Percentiles rank a stretch among this genome's conserved stretches.
Conservation (phyloP, 2,797 vertebrate genomes). For the Pangasius sanitwongsei region DNA sequence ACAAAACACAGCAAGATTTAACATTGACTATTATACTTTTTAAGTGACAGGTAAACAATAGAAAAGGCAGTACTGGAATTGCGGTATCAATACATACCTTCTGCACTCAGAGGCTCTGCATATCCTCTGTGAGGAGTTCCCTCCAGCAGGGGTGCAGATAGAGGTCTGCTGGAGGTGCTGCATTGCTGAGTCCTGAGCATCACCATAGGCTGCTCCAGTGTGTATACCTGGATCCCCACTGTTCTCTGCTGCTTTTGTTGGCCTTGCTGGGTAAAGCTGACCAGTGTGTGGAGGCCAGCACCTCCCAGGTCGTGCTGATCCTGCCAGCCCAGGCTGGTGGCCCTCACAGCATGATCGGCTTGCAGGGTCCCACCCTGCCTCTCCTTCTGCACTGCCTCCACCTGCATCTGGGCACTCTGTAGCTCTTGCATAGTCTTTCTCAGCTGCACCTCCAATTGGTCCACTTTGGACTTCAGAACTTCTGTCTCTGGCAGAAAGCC, state of each 20-base stretch:
- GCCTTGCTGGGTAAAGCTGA: conserved; percentile 76
- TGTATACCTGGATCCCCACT: conserved; percentile 83
- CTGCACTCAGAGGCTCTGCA: conserved; percentile 58
- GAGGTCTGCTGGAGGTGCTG: conserved; percentile 59
- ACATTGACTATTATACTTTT: neutral
- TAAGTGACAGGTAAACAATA: neutral
- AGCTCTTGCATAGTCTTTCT: conserved; percentile 80
- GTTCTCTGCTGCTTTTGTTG: conserved; percentile 74
- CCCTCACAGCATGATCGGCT: conserved; percentile 73
- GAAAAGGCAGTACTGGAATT: neutral
- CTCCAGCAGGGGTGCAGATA: conserved; percentile 49
- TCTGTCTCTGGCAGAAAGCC: conserved; percentile 75
- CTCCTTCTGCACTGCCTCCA: conserved; percentile 58
- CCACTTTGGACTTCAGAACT: conserved; percentile 79
- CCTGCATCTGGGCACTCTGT: conserved; percentile 73
- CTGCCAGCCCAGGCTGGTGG: conserved; percentile 74
- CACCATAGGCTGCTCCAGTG: conserved; percentile 77
- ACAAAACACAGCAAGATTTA: conserved; percentile 7
- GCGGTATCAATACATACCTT: conserved; percentile 44
- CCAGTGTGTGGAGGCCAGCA: conserved; percentile 71
- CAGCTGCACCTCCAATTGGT: conserved; percentile 81
- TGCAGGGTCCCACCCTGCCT: conserved; percentile 49
- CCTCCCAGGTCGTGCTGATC: conserved; percentile 64
- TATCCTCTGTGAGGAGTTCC: conserved; percentile 57
- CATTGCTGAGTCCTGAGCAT: conserved; percentile 73